Evolutionary conservation across 2,797 vertebrate genomes (phyloP).

Genomic region (Macropodus opercularis): DNA sequence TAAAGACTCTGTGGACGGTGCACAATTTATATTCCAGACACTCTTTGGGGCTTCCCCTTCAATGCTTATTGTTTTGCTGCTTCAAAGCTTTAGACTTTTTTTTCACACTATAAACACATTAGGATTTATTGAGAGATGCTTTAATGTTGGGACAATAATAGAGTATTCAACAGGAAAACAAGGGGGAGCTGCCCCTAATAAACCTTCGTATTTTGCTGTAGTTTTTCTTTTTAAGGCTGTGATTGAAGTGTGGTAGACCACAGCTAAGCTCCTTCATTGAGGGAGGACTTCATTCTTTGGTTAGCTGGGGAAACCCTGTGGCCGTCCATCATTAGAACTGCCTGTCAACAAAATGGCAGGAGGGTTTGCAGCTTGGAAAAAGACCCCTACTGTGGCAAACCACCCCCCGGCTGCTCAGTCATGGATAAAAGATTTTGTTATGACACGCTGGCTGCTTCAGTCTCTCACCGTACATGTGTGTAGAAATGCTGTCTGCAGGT

Average conservation of each 20-base stretch:
- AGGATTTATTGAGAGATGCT: neutral
- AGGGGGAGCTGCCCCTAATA: slow-evolving; percentile 1
- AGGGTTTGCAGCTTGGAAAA: slow-evolving; percentile 24
- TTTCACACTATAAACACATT: neutral
- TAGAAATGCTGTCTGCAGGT: slow-evolving; percentile 11
- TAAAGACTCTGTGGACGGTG: neutral
- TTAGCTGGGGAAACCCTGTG: slow-evolving; percentile 20
- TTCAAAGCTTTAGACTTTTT: neutral
- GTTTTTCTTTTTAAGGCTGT: slow-evolving; percentile 3
- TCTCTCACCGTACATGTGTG: slow-evolving; percentile 1
- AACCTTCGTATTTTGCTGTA: slow-evolving; percentile 14
- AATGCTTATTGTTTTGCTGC: neutral
- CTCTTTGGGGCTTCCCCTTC: neutral
- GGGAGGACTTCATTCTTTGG: slow-evolving; percentile 8
- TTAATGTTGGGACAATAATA: neutral
- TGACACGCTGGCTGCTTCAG: slow-evolving; percentile 23
- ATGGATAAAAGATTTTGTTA: slow-evolving; percentile 14
- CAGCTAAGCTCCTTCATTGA: slow-evolving; percentile 20
- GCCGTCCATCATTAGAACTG: slow-evolving; percentile 42
- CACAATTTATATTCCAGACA: neutral
- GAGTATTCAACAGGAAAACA: neutral
- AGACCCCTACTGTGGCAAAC: slow-evolving; percentile 25
- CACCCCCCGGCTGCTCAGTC: slow-evolving; percentile 29
- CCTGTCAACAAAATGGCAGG: slow-evolving; percentile 35
- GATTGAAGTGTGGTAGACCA: slow-evolving; percentile 18